Conservation (phyloP, 2,888 invertebrate species). For the Troides helena region DNA sequence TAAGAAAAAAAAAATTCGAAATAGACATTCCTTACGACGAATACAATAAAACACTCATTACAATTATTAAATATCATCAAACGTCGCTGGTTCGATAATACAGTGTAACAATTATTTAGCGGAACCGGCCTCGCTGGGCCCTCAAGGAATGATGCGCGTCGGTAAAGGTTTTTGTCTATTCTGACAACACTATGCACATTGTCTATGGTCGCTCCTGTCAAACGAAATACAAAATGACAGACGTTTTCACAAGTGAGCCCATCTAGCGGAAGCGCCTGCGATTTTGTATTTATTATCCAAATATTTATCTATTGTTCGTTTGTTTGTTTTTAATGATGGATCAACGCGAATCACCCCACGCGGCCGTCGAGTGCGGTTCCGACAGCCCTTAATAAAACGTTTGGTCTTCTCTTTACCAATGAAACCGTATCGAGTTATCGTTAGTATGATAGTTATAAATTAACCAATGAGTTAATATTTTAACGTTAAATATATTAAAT, state of each 20-base stretch:
- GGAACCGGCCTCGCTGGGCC: constrained; percentile 40
- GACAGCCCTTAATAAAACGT: constrained; percentile 46
- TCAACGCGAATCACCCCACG: constrained; percentile 41
- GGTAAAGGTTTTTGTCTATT: not conserved
- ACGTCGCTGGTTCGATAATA: constrained; percentile 37
- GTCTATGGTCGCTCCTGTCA: constrained; percentile 16
- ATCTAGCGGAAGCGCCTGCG: constrained; percentile 48
- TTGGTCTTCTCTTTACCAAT: constrained; percentile 55
- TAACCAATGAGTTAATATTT: constrained; percentile 28
- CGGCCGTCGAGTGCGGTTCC: constrained; percentile 41
- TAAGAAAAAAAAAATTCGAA: constrained; percentile 54
- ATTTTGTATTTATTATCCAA: constrained; percentile 52
- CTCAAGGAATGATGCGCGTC: not conserved
- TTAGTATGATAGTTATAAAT: constrained; percentile 37
- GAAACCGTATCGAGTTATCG: constrained; percentile 46
- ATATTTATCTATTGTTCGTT: constrained; percentile 31
- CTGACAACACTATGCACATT: not conserved
- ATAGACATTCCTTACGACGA: constrained; percentile 46
- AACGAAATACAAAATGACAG: constrained; percentile 57
- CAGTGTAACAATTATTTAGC: constrained; percentile 58
- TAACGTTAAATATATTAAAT: constrained; percentile 44
- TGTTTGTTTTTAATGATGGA: constrained; percentile 33
- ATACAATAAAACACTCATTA: constrained; percentile 53
- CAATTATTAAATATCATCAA: constrained; percentile 16
- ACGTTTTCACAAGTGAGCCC: constrained; percentile 66